phyloP scores from a whole-genome alignment of 1,140 invertebrate species.

The Heliconius melpomene region DNA sequence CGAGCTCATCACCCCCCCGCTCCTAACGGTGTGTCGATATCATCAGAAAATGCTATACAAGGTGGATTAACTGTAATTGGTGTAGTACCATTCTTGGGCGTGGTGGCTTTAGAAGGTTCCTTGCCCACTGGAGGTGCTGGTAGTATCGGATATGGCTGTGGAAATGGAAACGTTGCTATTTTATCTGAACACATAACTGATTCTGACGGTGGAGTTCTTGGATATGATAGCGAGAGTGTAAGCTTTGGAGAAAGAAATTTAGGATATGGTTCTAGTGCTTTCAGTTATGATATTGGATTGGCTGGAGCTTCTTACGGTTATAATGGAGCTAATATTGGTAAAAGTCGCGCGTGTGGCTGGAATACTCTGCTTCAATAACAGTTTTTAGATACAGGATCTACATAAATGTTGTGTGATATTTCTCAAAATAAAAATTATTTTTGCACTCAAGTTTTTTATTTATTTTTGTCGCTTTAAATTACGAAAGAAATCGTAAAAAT shows the following conservation, averaged over 20 bases:
- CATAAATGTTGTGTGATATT: too few relatives aligned
- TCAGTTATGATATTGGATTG: neutral
- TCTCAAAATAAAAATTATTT: too few relatives aligned
- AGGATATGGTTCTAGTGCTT: neutral
- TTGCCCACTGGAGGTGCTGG: constrained; percentile 48
- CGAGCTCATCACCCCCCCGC: constrained; percentile 46
- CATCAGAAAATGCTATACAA: constrained; percentile 49
- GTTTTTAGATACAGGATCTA: too few relatives aligned
- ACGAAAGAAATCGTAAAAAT: too few relatives aligned
- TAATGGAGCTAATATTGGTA: neutral
- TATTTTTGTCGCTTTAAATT: too few relatives aligned
- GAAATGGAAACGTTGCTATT: constrained; percentile 48
- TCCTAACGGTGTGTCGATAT: constrained; percentile 49
- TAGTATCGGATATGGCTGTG: constrained; percentile 47
- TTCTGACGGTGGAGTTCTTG: neutral
- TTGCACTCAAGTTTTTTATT: too few relatives aligned
- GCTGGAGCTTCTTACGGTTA: neutral
- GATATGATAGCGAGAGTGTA: neutral
- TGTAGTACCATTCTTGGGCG: constrained; percentile 47
- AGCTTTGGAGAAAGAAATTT: neutral
- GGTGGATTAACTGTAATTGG: constrained; percentile 48
- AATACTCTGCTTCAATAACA: too few relatives aligned
- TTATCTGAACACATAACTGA: constrained; percentile 36
- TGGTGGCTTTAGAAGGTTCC: constrained; percentile 46
- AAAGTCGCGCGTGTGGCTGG: neutral